Evolutionary conservation across 2,797 vertebrate genomes (phyloP).

Genomic region (Bradypodion ventrale): DNA sequence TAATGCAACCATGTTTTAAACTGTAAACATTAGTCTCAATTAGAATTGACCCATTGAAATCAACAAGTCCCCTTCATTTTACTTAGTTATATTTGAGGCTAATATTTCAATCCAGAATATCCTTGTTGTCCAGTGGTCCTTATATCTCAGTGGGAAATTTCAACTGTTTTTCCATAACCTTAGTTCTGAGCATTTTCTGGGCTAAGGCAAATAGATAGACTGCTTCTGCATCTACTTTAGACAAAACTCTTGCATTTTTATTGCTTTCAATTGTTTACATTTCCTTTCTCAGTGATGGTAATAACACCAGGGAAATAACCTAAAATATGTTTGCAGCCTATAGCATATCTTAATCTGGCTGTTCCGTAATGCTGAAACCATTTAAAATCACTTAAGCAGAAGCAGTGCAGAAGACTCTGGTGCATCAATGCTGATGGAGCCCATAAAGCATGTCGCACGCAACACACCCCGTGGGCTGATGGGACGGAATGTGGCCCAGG

Average conservation of each 20-base stretch:
- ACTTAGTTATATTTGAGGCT: no score
- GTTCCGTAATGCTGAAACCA: slow-evolving; percentile 48
- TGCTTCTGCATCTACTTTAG: background rate
- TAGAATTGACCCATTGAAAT: background rate
- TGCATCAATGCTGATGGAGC: slow-evolving; percentile 92
- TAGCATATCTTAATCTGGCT: slow-evolving; percentile 4
- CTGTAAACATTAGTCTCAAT: background rate
- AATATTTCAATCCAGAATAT: no score
- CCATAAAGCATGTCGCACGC: slow-evolving; percentile 93
- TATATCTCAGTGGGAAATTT: background rate
- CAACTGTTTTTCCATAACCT: background rate
- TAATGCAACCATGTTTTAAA: background rate
- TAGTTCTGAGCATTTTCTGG: background rate
- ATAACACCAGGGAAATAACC: slow-evolving; percentile 3
- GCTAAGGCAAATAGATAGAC: background rate
- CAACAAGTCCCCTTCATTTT: no score
- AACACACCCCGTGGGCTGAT: slow-evolving; percentile 98
- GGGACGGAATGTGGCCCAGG: slow-evolving; percentile 94
- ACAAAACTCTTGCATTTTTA: background rate
- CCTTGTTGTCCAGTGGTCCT: background rate
- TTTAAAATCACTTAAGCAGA: slow-evolving; percentile 76
- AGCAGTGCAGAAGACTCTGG: slow-evolving; percentile 95
- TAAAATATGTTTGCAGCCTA: slow-evolving; percentile 7
- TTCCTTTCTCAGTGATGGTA: background rate
- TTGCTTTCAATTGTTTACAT: background rate